phyloP scores from a whole-genome alignment of 2,113 vertebrate genomes.

The Osmerus eperlanus region DNA sequence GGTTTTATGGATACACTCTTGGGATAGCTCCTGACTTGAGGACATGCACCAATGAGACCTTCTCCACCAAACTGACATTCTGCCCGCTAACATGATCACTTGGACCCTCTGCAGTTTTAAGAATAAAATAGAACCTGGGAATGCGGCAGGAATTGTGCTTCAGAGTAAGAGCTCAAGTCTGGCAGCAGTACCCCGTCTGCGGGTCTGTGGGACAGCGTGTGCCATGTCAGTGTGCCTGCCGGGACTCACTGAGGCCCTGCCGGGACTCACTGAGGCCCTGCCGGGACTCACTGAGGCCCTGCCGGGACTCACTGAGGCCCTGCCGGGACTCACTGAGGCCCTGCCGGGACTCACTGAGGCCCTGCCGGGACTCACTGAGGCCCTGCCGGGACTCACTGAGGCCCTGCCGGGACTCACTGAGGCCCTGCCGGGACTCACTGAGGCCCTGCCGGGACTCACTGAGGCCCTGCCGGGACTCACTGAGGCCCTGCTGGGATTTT shows the following conservation, averaged over 20 bases:
- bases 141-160: conserved; percentile 16
- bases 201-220: conserved; percentile 7
- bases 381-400: neutral
- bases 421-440: too few species aligned
- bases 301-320: neutral
- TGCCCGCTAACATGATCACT: neutral
- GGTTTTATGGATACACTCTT: too few species aligned
- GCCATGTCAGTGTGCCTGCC: neutral
- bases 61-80: too few species aligned
- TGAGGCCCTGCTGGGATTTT: conserved; percentile 11
- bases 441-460: neutral
- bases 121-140: neutral
- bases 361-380: neutral
- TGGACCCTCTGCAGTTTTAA: neutral
- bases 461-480: neutral
- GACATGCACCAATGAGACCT: too few species aligned
- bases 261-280: neutral
- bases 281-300: too few species aligned
- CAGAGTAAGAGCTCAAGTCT: conserved; percentile 12
- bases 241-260: neutral
- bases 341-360: neutral
- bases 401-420: neutral
- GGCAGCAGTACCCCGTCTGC: conserved; percentile 6
- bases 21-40: too few species aligned
- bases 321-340: too few species aligned